phyloP scores from a whole-genome alignment of 2,113 vertebrate species.

The Saguinus imperator region DNA sequence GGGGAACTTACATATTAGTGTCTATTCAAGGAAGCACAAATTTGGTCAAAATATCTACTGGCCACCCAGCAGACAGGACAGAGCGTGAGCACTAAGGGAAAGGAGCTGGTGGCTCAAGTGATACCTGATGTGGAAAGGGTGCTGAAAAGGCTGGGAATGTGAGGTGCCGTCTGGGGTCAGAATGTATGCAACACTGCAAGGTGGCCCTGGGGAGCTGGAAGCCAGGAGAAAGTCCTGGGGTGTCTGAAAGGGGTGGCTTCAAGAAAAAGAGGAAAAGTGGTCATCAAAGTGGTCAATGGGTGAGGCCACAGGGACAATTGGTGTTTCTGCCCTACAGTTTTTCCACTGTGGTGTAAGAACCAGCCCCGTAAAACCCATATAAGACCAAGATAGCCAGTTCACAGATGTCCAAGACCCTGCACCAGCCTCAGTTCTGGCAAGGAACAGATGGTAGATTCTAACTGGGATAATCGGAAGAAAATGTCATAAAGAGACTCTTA shows the following conservation, averaged over 20 bases:
- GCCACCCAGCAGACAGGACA: neutral
- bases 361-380: neutral
- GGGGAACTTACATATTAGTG: neutral
- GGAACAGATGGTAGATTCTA: neutral
- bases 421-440: neutral
- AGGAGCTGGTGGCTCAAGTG: neutral
- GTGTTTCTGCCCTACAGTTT: too few relatives aligned
- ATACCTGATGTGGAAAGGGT: neutral
- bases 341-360: neutral
- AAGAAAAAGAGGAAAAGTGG: neutral
- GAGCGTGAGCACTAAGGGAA: neutral
- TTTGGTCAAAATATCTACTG: neutral
- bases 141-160: neutral
- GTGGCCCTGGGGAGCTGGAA: neutral
- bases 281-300: neutral
- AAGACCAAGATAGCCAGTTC: neutral
- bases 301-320: neutral
- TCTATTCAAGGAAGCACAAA: neutral
- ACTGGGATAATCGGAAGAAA: neutral
- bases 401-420: neutral
- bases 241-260: neutral
- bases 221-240: neutral
- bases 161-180: too few relatives aligned
- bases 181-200: neutral
- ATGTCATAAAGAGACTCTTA: neutral